phyloP scores from a whole-genome alignment of 2,113 vertebrate species.

The human region GRCh38 chrX:79159501-79160000 shows the following conservation, averaged over 20 bases:
- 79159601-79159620: neutral
- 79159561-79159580: neutral
- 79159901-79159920: neutral
- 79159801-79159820: neutral
- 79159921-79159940: neutral
- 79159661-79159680: neutral
- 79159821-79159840: neutral
- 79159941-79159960: neutral
- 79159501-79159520: neutral
- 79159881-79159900: neutral
- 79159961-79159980: neutral
- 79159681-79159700: neutral
- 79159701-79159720: neutral
- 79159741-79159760: neutral
- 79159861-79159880: slow-evolving; percentile 17
- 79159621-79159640: neutral
- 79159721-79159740: neutral
- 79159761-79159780: neutral
- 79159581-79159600: neutral
- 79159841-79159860: neutral
- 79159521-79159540: neutral
- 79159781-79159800: neutral
- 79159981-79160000: neutral
- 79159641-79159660: neutral
- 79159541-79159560: neutral